phyloP scores from a whole-genome alignment of 1,140 invertebrate species.

The Drosophila miranda region DNA sequence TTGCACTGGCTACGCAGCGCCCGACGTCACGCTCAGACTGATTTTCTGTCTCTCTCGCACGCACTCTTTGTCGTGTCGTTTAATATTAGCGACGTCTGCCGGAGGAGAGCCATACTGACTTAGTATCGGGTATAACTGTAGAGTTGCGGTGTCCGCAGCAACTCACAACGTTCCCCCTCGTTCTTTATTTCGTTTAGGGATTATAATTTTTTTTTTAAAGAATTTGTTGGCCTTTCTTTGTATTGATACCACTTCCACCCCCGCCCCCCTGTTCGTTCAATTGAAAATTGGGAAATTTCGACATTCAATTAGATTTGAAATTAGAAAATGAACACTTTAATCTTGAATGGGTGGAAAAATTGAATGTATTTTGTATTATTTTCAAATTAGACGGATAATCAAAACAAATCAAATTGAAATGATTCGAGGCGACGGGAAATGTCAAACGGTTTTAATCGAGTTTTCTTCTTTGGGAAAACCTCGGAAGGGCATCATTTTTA shows the following conservation, averaged over 20 bases:
- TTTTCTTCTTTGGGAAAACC: no score
- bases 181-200: slow-evolving; percentile 21
- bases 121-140: no score
- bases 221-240: slow-evolving; percentile 25
- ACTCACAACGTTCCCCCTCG: no score
- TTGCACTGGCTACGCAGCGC: no score
- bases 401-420: background rate
- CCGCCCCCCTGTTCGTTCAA: background rate
- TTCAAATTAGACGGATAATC: slow-evolving; percentile 2
- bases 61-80: no score
- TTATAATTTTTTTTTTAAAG: slow-evolving; percentile 61
- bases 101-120: no score
- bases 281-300: slow-evolving; percentile 26
- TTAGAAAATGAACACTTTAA: slow-evolving; percentile 52
- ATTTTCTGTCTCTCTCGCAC: no score
- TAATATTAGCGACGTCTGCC: no score
- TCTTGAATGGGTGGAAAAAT: slow-evolving; percentile 12
- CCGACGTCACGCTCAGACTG: no score
- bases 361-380: slow-evolving; percentile 20
- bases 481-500: no score
- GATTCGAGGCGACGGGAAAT: background rate
- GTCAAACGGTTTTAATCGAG: no score
- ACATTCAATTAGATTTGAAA: slow-evolving; percentile 47
- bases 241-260: background rate
- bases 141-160: no score